A percentile compares a stretch with the other conserved stretches of the same genome.
Conservation (phyloP, 2,888 invertebrate genomes). For the Pecten maximus region DNA sequence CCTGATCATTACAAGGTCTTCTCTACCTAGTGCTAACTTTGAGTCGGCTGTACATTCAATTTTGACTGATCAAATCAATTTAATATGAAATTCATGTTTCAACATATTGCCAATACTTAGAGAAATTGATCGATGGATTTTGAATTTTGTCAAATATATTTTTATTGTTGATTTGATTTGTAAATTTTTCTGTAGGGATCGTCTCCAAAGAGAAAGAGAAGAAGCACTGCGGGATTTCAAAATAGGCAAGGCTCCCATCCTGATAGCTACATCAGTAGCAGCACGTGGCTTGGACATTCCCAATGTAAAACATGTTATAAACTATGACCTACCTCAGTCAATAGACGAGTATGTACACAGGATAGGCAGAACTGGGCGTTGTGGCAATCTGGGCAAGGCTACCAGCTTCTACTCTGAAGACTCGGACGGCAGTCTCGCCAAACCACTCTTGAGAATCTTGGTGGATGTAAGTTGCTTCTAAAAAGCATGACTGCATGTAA, state of each 20-base stretch:
- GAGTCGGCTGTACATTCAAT: too few species aligned
- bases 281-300: conserved; percentile 93
- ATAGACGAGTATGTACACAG: conserved; percentile 99
- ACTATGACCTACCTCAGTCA: conserved; percentile 98
- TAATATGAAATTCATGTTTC: too few species aligned
- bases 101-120: too few species aligned
- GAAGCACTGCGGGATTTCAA: conserved; percentile 91
- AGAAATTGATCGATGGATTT: too few species aligned
- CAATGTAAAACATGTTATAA: conserved; percentile 99
- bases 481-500: too few species aligned
- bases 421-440: conserved; percentile 84
- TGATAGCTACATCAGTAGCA: conserved; percentile 97
- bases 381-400: conserved; percentile 94
- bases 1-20: too few species aligned
- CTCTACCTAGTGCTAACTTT: too few species aligned
- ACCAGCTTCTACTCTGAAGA: conserved; percentile 82
- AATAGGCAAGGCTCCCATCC: conserved; percentile 88
- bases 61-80: too few species aligned
- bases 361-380: conserved; percentile 99
- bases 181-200: conserved; percentile 83
- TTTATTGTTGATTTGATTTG: background rate
- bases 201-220: conserved; percentile 89
- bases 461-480: conserved; percentile 83
- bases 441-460: conserved; percentile 89
- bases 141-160: too few species aligned